phyloP scores from a whole-genome alignment of 53 echinoderm and acorn worm genomes.

The Astropecten irregularis region DNA sequence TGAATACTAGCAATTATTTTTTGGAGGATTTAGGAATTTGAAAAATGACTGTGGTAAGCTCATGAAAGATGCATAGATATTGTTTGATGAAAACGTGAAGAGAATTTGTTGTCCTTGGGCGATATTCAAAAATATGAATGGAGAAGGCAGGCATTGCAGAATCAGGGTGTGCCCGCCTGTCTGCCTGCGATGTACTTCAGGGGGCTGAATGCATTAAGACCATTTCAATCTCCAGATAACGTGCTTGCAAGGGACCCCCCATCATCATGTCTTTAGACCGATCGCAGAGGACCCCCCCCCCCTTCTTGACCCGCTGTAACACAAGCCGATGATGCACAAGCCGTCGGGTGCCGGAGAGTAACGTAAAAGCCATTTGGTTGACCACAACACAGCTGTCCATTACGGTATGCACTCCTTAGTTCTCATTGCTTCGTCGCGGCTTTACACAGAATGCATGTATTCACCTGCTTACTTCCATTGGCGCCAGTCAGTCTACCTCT shows the following conservation, averaged over 20 bases:
- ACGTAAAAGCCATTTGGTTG: slow-evolving; percentile 46
- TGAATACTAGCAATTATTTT: too few species aligned
- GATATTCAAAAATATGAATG: too few species aligned
- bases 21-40: too few species aligned
- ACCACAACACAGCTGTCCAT: slow-evolving; percentile 58
- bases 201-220: slow-evolving; percentile 3
- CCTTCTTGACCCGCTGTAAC: slow-evolving; percentile 56
- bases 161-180: too few species aligned
- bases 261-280: too few species aligned
- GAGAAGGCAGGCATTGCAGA: too few species aligned
- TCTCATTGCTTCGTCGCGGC: neutral
- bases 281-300: neutral
- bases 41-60: too few species aligned
- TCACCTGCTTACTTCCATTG: slow-evolving; percentile 45
- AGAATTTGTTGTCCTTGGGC: too few species aligned
- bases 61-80: too few species aligned
- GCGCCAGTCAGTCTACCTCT: slow-evolving; percentile 43
- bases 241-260: too few species aligned
- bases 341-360: too few species aligned
- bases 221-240: slow-evolving; percentile 3
- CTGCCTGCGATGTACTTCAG: neutral
- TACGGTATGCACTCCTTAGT: neutral
- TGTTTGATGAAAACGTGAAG: too few species aligned
- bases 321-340: slow-evolving; percentile 7
- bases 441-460: slow-evolving; percentile 59